Conservation (phyloP, 2,797 vertebrate genomes). For the Chelon auratus region DNA sequence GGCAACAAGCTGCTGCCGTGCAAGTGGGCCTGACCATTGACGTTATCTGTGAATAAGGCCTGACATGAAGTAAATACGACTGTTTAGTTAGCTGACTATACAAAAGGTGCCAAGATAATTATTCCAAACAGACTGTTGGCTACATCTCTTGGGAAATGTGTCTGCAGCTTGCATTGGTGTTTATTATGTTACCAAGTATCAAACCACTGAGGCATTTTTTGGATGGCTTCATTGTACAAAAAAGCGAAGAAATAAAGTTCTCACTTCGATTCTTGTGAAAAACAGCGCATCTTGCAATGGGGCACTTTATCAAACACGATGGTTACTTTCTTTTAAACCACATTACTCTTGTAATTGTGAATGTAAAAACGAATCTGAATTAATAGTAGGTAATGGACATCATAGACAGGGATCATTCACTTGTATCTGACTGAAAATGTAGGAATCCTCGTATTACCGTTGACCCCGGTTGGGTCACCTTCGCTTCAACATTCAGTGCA, state of each 20-base stretch:
- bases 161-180: conserved; percentile 49
- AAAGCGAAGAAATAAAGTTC: conserved; percentile 1
- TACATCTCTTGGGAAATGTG: conserved; percentile 38
- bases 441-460: conserved; percentile 14
- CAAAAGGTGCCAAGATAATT: conserved; percentile 49
- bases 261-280: conserved; percentile 6
- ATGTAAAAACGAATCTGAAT: no score
- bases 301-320: not conserved
- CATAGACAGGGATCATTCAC: not conserved
- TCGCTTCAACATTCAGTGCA: conserved; percentile 35
- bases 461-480: conserved; percentile 44
- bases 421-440: conserved; percentile 31
- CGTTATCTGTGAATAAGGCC: conserved; percentile 45
- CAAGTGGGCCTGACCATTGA: conserved; percentile 16
- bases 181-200: conserved; percentile 34
- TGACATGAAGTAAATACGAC: conserved; percentile 44
- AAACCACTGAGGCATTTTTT: conserved; percentile 18
- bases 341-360: no score
- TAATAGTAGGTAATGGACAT: no score
- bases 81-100: conserved; percentile 53
- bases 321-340: no score
- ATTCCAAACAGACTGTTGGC: conserved; percentile 60
- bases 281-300: not conserved
- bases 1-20: conserved; percentile 19
- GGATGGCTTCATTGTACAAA: conserved; percentile 14